These are phyloP conservation scores for Tetramorium bicarinatum DNA, from an alignment of 2,888 invertebrate genomes.

Conservation along the genomic window DNA sequence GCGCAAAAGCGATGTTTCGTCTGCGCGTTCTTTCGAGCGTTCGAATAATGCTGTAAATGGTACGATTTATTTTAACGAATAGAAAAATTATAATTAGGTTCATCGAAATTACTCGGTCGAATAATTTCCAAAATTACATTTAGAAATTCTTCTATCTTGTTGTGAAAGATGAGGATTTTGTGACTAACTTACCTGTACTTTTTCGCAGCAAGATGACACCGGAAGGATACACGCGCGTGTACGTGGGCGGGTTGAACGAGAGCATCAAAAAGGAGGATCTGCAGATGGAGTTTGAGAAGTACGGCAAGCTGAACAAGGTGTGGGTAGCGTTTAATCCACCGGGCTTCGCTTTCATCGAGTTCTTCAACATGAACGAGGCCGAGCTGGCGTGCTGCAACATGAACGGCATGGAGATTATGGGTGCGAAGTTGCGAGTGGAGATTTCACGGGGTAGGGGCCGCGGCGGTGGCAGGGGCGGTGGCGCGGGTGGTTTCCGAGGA, in stretches of 20 bases:
- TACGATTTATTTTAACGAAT: not conserved
- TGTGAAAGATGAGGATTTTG: not conserved
- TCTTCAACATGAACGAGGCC: constrained; percentile 95
- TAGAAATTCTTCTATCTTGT: not conserved
- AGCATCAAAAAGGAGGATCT: constrained; percentile 97
- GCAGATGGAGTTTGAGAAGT: constrained; percentile 96
- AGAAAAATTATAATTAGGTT: not conserved
- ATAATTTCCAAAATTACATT: not conserved
- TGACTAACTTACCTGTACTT: not conserved
- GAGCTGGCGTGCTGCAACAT: constrained; percentile 95
- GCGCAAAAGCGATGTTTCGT: not conserved
- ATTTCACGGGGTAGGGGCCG: constrained; percentile 94
- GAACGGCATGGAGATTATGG: constrained; percentile 95
- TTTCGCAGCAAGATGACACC: constrained; percentile 82
- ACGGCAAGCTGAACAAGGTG: constrained; percentile 96
- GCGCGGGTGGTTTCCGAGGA: constrained; percentile 89
- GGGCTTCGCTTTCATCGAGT: constrained; percentile 97
- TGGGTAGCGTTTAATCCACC: constrained; percentile 98
- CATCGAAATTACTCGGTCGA: not conserved
- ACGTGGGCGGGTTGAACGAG: constrained; percentile 96
- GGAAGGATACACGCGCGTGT: constrained; percentile 91
- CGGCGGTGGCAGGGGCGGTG: constrained; percentile 89
- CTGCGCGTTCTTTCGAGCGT: not conserved
- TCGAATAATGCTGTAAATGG: not conserved
- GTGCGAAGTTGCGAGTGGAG: constrained; percentile 95